Base-by-base conservation (phyloP, 2,113 vertebrate genomes). In the Sorex fumeus region DNA sequence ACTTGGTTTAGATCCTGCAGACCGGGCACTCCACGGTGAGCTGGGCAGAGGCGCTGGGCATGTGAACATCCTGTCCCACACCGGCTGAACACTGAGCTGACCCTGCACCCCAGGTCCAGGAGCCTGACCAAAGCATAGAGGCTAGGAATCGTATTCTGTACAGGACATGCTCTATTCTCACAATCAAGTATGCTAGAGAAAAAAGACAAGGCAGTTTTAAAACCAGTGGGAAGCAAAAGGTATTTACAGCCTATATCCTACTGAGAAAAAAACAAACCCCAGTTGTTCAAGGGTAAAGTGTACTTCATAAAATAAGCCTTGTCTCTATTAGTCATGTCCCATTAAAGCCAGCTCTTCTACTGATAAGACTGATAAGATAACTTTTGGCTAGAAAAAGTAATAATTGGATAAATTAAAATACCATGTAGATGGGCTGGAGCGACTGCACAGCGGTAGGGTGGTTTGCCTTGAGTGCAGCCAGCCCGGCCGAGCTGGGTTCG, bases 351-450 rank as follows among this genome's bases (percentile, higher is more conserved):
- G 21, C 19, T 36, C 34, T 36, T 40, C 40, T n/a, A n/a, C n/a
- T 3, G 40, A 40, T 3, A 40, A 4, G 3, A 40, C 40, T 40
- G 10, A 72, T 36, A 53, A 19, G 3, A 67, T 62, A 13, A 30
- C 10, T 87, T 72, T 84, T 30, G 66, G 74, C 23, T 15, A 74
- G 70, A 57, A 80, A 25, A 32, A 43, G 34, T n/a, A n/a, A n/a
- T n/a, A n/a, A n/a, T 25, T 43, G 5, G 57, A 75, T 21, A 71
- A 74, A 87, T 40, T 91, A 19, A 87, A 93, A 72, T n/a, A n/a
- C n/a, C n/a, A n/a, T n/a, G n/a, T n/a, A n/a, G n/a, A n/a, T n/a
- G n/a, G n/a, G n/a, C n/a, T n/a, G n/a, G n/a, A n/a, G n/a, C n/a
- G n/a, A n/a, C n/a, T n/a, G n/a, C n/a, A n/a, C n/a, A n/a, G n/a